These are phyloP conservation scores for Sesia apiformis DNA, from an alignment of 2,888 invertebrate genomes.

Conservation along the genomic window DNA sequence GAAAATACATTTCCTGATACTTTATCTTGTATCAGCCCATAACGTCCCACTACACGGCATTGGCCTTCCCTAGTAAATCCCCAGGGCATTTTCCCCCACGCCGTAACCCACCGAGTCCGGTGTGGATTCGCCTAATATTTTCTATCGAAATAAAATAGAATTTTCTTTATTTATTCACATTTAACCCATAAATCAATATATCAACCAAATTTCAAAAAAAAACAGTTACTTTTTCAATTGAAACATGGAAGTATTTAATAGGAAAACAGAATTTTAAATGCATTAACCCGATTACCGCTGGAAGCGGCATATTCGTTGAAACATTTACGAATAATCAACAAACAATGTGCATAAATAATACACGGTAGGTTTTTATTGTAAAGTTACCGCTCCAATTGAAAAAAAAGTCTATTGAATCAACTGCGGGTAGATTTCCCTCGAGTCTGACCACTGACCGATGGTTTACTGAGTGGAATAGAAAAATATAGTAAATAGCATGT, in stretches of 20 bases:
- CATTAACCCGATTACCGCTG: not conserved
- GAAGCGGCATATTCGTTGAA: not conserved
- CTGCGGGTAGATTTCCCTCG: conserved; percentile 54
- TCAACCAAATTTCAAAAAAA: too few relatives aligned
- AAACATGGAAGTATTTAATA: not conserved
- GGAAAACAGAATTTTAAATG: not conserved
- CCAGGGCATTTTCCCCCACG: too few relatives aligned
- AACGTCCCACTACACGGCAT: too few relatives aligned
- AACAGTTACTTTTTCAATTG: too few relatives aligned
- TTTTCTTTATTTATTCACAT: too few relatives aligned
- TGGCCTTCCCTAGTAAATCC: too few relatives aligned
- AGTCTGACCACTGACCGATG: conserved; percentile 16
- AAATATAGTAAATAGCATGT: conserved; percentile 2
- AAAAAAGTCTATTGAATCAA: conserved; percentile 58
- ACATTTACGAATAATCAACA: not conserved
- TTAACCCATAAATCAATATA: too few relatives aligned
- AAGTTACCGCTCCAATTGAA: conserved; percentile 26
- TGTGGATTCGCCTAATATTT: too few relatives aligned
- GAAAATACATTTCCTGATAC: too few relatives aligned
- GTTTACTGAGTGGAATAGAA: conserved; percentile 3
- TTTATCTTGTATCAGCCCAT: too few relatives aligned
- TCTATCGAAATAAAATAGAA: too few relatives aligned
- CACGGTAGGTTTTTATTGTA: conserved; percentile 31
- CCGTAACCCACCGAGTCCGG: too few relatives aligned
- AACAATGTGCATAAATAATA: not conserved